phyloP scores from a whole-genome alignment of 2,888 invertebrate species.

The Campopleginae sp. region DNA sequence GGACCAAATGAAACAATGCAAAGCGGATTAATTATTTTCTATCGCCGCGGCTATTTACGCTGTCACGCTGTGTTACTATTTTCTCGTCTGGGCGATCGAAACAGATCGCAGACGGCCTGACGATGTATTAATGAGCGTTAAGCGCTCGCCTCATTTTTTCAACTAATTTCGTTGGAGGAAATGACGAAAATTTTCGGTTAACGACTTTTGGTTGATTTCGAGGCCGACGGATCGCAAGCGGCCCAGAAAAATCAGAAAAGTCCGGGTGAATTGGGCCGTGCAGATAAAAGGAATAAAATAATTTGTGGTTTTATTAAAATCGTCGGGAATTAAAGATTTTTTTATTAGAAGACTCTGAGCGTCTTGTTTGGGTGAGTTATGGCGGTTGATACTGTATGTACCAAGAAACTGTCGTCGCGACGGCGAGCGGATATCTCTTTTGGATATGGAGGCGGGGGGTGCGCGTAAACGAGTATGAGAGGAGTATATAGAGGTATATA shows the following conservation, averaged over 20 bases:
- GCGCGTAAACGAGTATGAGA: neutral
- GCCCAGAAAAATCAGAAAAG: neutral
- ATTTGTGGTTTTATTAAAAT: neutral
- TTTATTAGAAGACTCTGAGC: neutral
- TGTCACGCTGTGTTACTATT: neutral
- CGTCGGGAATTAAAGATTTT: neutral
- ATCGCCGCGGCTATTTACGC: neutral
- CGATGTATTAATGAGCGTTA: conserved; percentile 6
- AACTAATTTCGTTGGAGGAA: neutral
- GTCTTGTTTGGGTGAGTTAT: neutral
- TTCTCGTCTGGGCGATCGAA: neutral
- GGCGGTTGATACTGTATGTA: conserved; percentile 23
- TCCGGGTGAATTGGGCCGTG: neutral
- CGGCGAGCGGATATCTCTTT: conserved; percentile 31
- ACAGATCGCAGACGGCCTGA: neutral
- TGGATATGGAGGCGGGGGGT: neutral
- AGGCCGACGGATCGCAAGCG: too few relatives aligned
- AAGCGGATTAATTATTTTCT: conserved; percentile 22
- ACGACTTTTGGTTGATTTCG: neutral
- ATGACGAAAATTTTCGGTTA: neutral
- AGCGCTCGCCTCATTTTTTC: neutral
- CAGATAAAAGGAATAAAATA: neutral
- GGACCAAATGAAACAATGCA: conserved; percentile 24
- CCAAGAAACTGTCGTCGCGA: conserved; percentile 33
- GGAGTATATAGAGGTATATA: neutral